Percentiles rank a stretch among this genome's conserved stretches.
These are phyloP conservation scores for Temnothorax nylanderi DNA, from an alignment of 1,140 invertebrate species.

Conservation along the genomic window DNA sequence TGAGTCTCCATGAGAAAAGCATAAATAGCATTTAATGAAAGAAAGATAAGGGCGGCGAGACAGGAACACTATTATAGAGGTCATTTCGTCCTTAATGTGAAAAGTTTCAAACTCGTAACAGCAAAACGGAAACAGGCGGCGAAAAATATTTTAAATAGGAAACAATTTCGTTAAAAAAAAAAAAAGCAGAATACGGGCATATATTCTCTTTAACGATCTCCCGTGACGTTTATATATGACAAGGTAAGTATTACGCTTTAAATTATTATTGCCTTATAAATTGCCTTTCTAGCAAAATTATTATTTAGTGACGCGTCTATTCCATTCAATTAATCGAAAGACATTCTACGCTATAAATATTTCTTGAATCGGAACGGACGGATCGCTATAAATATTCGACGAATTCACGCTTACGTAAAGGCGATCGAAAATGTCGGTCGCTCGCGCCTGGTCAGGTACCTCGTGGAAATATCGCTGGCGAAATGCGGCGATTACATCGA, in stretches of 20 bases:
- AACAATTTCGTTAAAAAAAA: constrained; percentile 21
- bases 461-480: constrained; percentile 28
- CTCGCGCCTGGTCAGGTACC: background rate
- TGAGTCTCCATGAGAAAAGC: constrained; percentile 35
- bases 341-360: background rate
- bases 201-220: background rate
- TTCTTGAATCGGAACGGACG: background rate
- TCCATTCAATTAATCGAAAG: background rate
- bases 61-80: constrained; percentile 40
- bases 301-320: background rate
- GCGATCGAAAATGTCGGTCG: constrained; percentile 6
- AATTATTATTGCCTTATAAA: background rate
- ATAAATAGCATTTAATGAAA: constrained; percentile 52
- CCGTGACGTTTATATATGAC: background rate
- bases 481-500: constrained; percentile 50
- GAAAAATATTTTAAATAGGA: constrained; percentile 41
- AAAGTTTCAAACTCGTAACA: constrained; percentile 46
- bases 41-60: constrained; percentile 25
- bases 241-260: background rate
- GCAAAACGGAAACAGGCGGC: background rate
- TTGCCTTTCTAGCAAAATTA: background rate
- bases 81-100: constrained; percentile 50
- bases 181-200: background rate
- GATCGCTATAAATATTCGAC: constrained; percentile 17
- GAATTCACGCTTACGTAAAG: background rate